These are phyloP conservation scores for Tenebrio molitor DNA, from an alignment of 1,140 invertebrate genomes.

Conservation along the genomic window DNA sequence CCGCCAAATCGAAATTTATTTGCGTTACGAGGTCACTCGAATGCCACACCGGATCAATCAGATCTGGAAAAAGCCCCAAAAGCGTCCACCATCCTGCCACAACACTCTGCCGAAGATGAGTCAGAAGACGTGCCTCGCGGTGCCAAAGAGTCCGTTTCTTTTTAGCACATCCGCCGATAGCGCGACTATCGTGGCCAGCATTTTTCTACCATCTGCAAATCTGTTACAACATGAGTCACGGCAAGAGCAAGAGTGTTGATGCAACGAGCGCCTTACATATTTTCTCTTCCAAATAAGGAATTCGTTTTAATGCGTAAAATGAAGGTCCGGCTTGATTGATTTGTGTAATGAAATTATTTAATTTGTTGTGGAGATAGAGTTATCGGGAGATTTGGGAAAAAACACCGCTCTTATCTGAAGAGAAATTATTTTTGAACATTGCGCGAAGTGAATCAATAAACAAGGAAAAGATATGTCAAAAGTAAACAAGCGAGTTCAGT, in stretches of 20 bases:
- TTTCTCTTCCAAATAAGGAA: constrained; percentile 26
- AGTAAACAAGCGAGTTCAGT: too few relatives aligned
- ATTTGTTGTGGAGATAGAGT: neutral
- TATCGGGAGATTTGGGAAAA: neutral
- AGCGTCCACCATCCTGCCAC: too few relatives aligned
- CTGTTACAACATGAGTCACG: constrained; percentile 15
- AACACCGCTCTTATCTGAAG: neutral
- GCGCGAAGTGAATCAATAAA: neutral
- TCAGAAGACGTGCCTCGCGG: constrained; percentile 1
- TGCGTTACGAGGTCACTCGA: constrained; percentile 2
- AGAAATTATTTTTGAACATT: neutral
- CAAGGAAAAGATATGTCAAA: neutral
- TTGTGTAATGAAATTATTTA: constrained; percentile 21
- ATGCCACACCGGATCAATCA: neutral
- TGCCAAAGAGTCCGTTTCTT: constrained; percentile 10
- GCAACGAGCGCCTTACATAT: constrained; percentile 22
- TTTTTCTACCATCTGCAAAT: constrained; percentile 24
- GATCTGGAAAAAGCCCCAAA: too few relatives aligned
- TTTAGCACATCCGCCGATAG: neutral
- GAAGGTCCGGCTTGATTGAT: neutral
- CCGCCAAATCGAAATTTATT: constrained; percentile 27
- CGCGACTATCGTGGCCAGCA: neutral
- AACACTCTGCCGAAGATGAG: neutral
- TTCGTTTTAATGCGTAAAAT: constrained; percentile 1
- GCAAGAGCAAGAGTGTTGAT: constrained; percentile 29